Conservation (phyloP, 1,140 invertebrate species). For the Oncopodura yosiiana region DNA sequence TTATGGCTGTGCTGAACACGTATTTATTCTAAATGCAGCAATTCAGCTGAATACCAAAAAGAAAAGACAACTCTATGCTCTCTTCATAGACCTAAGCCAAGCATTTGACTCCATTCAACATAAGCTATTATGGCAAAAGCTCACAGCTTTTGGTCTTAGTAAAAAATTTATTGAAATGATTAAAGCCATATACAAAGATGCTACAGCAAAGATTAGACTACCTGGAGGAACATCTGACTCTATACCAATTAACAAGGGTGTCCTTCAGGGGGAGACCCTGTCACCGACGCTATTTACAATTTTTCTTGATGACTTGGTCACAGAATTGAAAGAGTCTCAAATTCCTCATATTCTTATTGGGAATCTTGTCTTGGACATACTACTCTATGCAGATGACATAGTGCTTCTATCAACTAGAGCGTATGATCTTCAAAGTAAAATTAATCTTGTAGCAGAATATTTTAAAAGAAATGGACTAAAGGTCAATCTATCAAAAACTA, state of each 20-base stretch:
- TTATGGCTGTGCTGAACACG: constrained; percentile 3
- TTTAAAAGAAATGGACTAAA: neutral
- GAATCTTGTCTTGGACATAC: neutral
- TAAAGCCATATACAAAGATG: neutral
- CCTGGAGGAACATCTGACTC: neutral
- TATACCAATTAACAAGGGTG: neutral
- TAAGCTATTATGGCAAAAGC: constrained; percentile 3
- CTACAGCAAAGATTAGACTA: neutral
- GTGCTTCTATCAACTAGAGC: neutral
- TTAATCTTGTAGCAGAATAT: constrained; percentile 3
- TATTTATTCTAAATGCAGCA: constrained; percentile 10
- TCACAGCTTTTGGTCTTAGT: neutral
- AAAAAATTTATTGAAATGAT: constrained; percentile 10
- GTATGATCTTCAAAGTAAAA: constrained; percentile 9
- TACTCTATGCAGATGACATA: constrained; percentile 26
- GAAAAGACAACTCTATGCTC: constrained; percentile 10
- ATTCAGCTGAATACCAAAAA: neutral
- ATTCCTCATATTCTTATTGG: neutral
- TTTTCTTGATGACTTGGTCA: neutral
- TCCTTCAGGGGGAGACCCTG: constrained; percentile 13
- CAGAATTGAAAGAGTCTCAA: neutral
- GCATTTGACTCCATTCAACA: constrained; percentile 24
- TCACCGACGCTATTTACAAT: neutral
- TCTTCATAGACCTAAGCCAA: constrained; percentile 18
- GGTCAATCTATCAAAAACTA: constrained; percentile 18